Base-by-base conservation (phyloP, 2,888 invertebrate species). In the Catonia carolina region DNA sequence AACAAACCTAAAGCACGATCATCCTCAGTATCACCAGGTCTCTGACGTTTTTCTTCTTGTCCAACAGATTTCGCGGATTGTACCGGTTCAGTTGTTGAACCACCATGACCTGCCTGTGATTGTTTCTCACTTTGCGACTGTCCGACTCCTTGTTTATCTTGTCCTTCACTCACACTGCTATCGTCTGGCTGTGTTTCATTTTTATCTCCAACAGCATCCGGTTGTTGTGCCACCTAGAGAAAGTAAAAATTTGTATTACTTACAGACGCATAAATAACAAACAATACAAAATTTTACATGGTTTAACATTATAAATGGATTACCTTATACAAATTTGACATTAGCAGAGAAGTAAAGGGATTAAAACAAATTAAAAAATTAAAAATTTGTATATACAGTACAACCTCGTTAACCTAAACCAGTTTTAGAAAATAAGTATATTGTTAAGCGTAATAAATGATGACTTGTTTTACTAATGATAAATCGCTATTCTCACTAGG, bases 11-110 rank as follows among this genome's bases (percentile, higher is more conserved):
- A 73, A 7, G 83, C 84, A 53, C 89, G 77, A 65, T 86, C 81
- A 39, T 85, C 82, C 64, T 91, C 85, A 1, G 85, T 84, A 60
- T 80, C 78, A 1, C 89, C 89, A 0, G 87, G 89, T 66, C 82
- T 84, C 54, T 84, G 84, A 62, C 85, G 80, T 63, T 80, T 79
- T 62, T 79, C 74, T 55, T 76, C 72, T 48, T 42, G 15, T 1
- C 37, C 23, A 8, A 50, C 33, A 5, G 14, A 22, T 5, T 33
- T 20, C 10, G 18, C 17, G 17, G 54, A 17, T 8, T 39, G 41
- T 5, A 42, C 14, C 75, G 70, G 33, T 74, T 69, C 18, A 55
- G 70, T 65, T 14, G 69, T 62, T 1, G 61, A 69, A 62, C 51
- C 66, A 64, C 55, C 70, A 63, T 60, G 63, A 55, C 65, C 63